Evolutionary conservation across 1,140 invertebrate species (phyloP).

Genomic region (Aphaenogaster ashmeadi): DNA sequence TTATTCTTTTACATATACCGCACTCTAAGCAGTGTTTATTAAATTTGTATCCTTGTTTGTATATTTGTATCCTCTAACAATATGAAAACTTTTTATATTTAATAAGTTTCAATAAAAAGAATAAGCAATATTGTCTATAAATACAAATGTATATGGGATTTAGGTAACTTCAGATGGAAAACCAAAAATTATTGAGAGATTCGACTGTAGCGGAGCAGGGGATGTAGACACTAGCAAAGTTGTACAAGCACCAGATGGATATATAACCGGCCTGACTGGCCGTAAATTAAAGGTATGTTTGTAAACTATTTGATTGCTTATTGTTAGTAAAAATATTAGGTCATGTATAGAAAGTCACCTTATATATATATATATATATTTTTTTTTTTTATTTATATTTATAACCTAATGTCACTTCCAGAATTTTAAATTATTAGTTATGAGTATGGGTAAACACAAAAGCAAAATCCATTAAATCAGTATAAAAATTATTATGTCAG

Average conservation of each 20-base stretch:
- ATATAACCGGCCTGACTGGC: slow-evolving; percentile 95
- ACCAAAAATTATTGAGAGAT: slow-evolving; percentile 97
- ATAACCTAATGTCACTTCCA: slow-evolving; percentile 2
- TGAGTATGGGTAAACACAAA: not conserved
- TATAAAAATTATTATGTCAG: not conserved
- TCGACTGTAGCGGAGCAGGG: slow-evolving; percentile 98
- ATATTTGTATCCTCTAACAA: not conserved
- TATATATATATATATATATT: not conserved
- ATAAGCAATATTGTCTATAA: not conserved
- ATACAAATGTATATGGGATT: slow-evolving; percentile 19
- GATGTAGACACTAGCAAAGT: slow-evolving; percentile 96
- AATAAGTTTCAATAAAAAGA: not conserved
- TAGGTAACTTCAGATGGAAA: slow-evolving; percentile 96
- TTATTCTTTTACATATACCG: slow-evolving; percentile 4
- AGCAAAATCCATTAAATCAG: not conserved
- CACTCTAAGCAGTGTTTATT: not conserved
- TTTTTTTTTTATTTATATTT: not conserved
- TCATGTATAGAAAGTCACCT: not conserved
- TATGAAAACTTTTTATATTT: not conserved
- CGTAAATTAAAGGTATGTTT: slow-evolving; percentile 93
- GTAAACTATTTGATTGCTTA: not conserved
- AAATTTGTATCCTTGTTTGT: slow-evolving; percentile 13
- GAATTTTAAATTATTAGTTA: not conserved
- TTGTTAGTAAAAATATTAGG: not conserved
- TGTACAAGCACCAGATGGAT: slow-evolving; percentile 92